phyloP scores from a whole-genome alignment of 2,888 invertebrate genomes.

The Quadroppia sp. region DNA sequence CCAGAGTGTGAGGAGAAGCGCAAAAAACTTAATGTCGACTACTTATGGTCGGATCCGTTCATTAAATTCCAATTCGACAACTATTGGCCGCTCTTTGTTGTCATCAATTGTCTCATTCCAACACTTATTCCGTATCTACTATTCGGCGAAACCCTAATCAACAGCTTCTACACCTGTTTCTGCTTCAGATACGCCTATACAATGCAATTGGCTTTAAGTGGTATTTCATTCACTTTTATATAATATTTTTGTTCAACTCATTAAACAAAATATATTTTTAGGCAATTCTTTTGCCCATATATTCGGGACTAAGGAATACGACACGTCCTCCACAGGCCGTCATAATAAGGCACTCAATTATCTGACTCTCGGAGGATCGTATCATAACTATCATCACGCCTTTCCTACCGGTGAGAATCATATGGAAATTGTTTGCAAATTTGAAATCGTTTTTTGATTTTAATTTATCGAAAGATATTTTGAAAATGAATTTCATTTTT shows the following conservation, averaged over 20 bases:
- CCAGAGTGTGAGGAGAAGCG: conserved; percentile 16
- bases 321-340: not conserved
- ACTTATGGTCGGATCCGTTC: conserved; percentile 19
- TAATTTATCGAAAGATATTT: too few relatives aligned
- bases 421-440: not conserved
- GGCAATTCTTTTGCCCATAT: conserved; percentile 34
- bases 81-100: not conserved
- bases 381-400: conserved; percentile 30
- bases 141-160: conserved; percentile 6
- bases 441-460: too few relatives aligned
- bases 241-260: not conserved
- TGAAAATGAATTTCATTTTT: not conserved
- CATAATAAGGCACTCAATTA: conserved; percentile 26
- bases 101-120: conserved; percentile 16
- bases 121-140: conserved; percentile 10
- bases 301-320: conserved; percentile 5
- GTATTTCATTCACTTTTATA: not conserved
- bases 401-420: conserved; percentile 7
- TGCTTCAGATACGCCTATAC: conserved; percentile 9
- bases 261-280: not conserved
- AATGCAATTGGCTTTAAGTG: conserved; percentile 31
- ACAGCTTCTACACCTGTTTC: conserved; percentile 16
- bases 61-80: conserved; percentile 19
- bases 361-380: conserved; percentile 7
- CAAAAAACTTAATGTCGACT: not conserved